Base-by-base conservation (phyloP, 2,113 vertebrate genomes). In the Clinocottus analis region DNA sequence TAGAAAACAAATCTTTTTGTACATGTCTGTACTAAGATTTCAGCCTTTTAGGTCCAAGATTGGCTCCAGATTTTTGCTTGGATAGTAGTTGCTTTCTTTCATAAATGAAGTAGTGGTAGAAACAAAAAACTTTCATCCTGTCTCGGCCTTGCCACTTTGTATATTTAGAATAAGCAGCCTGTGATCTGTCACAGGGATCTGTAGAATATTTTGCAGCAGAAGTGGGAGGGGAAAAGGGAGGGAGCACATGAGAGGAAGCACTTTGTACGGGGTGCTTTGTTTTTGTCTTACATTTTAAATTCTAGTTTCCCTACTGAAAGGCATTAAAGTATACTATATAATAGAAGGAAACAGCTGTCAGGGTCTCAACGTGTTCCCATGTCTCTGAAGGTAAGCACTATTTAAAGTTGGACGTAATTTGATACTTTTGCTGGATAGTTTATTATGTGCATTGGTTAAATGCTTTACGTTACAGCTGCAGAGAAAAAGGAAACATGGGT, bases 261-360 rank as follows among this genome's bases (percentile, higher is more conserved):
- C 53, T 75, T 29, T 27, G 43, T 37, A 33, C 25, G 55, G 12
- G 45, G 33, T 11, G 17, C 35, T 41, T 75, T 71, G 51, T 79
- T 29, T 41, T 83, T 66, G 33, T 23, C n/a, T n/a, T n/a, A n/a
- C n/a, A 83, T 81, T 68, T 75, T 21, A 33, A n/a, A n/a, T 25
- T 29, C 14, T 31, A 17, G 51, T 72, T 51, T 59, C 23, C 19
- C 29, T n/a, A 7, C 29, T 23, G 10, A 41, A 37, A n/a, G 43
- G 17, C 10, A 31, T 59, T 75, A 41, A 72, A 41, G 17, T 11
- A 9, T 9, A 9, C 13, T 25, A 0, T 4, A 51, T 67, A 62
- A 95, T 95, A 95, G 94, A 94, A 45, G 88, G 60, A 70, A 91
- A 89, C 27, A 45, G 60, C 23, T 49, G 29, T 31, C 43, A 67